Evolutionary conservation across 1,140 invertebrate genomes (phyloP), one percentile per base, ranked within the genome.

Genomic region (Drosophila sturtevanti): DNA sequence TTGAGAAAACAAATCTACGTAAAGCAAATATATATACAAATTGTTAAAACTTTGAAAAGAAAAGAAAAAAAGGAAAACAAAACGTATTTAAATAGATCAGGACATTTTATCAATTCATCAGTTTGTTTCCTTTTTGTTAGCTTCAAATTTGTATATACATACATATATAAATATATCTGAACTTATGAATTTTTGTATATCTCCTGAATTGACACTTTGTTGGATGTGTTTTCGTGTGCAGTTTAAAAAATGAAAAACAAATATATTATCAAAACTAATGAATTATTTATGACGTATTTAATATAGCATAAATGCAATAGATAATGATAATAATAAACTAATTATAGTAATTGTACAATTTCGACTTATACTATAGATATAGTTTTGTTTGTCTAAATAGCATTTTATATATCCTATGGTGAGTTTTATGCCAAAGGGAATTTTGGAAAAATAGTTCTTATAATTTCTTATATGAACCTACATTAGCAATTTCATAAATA

Each of bases 281-380:
- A 72, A 77, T 60, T 6, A 48, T 48, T 48, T 4, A 21, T 11
- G 10, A 21, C 41, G 9, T 48, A 48, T 48, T 48, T 5, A 48
- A 18, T 48, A 18, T 48, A 21, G 41, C 16, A 11, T 48, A 48
- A 48, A 48, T 21, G 16, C 14, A 48, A 11, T 21, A 21, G 14
- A 48, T 48, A 18, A 48, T 48, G 27, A 31, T 31, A 21, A 48
- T 48, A 48, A 48, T 41, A 41, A 38, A 21, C 10, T 48, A 2
- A 48, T 11, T 21, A 21, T 21, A 21, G 2, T 81, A 81, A 74
- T 69, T 75, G 68, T 72, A 77, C 81, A 34, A 41, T 58, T 79
- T 75, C 4, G 27, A 31, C 7, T 31, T 31, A 31, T 31, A 31
- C 27, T 31, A 24, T 24, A 24, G n/a, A n/a, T n/a, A n/a, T n/a